phyloP scores from a whole-genome alignment of 1,140 invertebrate genomes.

The Meloidogyne hapla region DNA sequence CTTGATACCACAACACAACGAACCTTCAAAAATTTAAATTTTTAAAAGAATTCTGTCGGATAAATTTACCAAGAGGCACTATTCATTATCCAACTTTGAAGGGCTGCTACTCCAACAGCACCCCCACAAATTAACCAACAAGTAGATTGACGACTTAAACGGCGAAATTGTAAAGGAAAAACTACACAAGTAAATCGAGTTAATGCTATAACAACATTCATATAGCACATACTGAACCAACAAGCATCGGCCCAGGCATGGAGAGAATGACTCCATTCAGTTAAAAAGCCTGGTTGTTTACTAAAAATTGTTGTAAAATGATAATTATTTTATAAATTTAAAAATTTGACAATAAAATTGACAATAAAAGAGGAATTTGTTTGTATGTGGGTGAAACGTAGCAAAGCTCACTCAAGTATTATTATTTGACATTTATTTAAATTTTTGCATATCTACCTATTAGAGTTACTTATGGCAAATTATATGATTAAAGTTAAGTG shows the following conservation, averaged over 20 bases:
- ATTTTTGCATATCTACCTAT: too few species aligned
- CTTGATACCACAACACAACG: slow-evolving; percentile 16
- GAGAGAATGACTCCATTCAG: slow-evolving; percentile 9
- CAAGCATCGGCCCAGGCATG: slow-evolving; percentile 14
- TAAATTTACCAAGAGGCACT: slow-evolving; percentile 7
- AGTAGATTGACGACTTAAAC: background rate
- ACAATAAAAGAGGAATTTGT: too few species aligned
- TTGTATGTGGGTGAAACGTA: too few species aligned
- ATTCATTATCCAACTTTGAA: slow-evolving; percentile 20
- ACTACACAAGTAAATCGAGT: slow-evolving; percentile 24
- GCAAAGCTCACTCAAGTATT: too few species aligned
- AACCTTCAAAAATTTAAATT: slow-evolving; percentile 9
- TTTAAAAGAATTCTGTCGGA: background rate
- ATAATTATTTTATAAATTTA: background rate
- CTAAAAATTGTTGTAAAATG: background rate
- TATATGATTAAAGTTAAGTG: too few species aligned
- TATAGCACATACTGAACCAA: slow-evolving; percentile 24
- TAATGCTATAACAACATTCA: slow-evolving; percentile 21
- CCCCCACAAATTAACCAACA: slow-evolving; percentile 11
- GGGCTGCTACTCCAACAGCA: background rate
- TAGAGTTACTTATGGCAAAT: too few species aligned
- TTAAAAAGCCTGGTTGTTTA: background rate
- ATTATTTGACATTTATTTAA: too few species aligned
- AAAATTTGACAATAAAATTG: too few species aligned
- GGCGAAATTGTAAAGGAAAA: slow-evolving; percentile 24